These are phyloP conservation scores for Cochlearius cochlearius DNA, from an alignment of 2,113 vertebrate species.

Conservation along the genomic window DNA sequence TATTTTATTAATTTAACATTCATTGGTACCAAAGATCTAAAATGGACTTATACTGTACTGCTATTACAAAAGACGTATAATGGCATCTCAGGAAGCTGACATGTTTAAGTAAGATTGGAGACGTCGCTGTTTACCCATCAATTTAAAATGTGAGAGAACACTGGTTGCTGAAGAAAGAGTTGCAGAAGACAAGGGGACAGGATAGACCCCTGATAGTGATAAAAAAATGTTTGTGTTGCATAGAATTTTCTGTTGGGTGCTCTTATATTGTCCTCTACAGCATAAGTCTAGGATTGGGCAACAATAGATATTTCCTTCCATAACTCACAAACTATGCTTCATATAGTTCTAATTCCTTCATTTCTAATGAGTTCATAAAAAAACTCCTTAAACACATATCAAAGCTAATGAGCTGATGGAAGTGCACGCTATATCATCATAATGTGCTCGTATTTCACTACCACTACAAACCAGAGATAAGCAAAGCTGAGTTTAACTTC, in stretches of 20 bases:
- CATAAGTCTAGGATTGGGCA: not conserved
- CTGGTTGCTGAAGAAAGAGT: not conserved
- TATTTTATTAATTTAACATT: not conserved
- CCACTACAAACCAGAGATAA: not conserved
- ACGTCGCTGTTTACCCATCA: not conserved
- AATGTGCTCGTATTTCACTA: not conserved
- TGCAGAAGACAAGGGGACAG: not conserved
- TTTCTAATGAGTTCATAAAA: not conserved
- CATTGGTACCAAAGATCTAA: not conserved
- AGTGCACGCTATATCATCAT: not conserved
- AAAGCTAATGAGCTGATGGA: not conserved
- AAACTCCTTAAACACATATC: not conserved
- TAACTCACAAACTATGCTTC: not conserved
- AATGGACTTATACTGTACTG: not conserved
- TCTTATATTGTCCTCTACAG: not conserved
- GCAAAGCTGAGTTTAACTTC: not conserved
- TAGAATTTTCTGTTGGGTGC: not conserved
- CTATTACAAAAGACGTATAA: accelerated
- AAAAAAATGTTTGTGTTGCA: not conserved
- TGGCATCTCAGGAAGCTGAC: not conserved
- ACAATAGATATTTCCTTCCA: not conserved
- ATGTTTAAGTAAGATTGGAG: not conserved
- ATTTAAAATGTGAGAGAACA: not conserved
- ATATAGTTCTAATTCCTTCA: not conserved
- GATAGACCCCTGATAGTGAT: not conserved